These are phyloP conservation scores for Pseudochaenichthys georgianus DNA, from an alignment of 2,797 vertebrate species.

Conservation along the genomic window DNA sequence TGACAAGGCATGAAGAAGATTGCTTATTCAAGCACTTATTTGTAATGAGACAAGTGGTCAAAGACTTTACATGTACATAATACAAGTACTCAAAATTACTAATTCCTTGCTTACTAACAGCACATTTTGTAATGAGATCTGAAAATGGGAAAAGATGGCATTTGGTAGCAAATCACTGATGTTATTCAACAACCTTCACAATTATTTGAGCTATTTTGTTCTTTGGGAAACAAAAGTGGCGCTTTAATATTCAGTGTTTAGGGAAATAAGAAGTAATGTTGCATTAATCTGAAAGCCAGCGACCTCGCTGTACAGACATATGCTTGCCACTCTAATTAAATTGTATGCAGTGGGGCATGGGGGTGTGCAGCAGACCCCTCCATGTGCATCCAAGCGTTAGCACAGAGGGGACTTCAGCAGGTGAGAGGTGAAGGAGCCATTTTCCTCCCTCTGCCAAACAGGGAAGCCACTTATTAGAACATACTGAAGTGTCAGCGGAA, in stretches of 20 bases:
- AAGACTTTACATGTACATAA: too few relatives aligned
- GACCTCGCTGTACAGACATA: slow-evolving; percentile 33
- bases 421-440: slow-evolving; percentile 54
- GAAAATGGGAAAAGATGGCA: not conserved
- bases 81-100: too few relatives aligned
- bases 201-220: slow-evolving; percentile 13
- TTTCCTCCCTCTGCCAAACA: slow-evolving; percentile 46
- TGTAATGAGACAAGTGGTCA: too few relatives aligned
- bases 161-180: not conserved
- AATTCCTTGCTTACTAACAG: too few relatives aligned
- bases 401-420: slow-evolving; percentile 48
- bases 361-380: slow-evolving; percentile 33
- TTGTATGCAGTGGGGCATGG: slow-evolving; percentile 30
- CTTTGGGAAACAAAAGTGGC: not conserved
- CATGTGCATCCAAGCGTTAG: slow-evolving; percentile 41
- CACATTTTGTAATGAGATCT: too few relatives aligned
- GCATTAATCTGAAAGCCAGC: slow-evolving; percentile 42
- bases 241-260: slow-evolving; percentile 33
- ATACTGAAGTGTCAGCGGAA: slow-evolving; percentile 69
- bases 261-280: slow-evolving; percentile 41
- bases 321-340: slow-evolving; percentile 56
- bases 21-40: too few relatives aligned
- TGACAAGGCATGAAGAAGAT: too few relatives aligned
- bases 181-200: slow-evolving; percentile 7
- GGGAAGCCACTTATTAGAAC: slow-evolving; percentile 65